Evolutionary conservation across 2,113 vertebrate species (phyloP).

Genomic region (Microcebus jonahi): DNA sequence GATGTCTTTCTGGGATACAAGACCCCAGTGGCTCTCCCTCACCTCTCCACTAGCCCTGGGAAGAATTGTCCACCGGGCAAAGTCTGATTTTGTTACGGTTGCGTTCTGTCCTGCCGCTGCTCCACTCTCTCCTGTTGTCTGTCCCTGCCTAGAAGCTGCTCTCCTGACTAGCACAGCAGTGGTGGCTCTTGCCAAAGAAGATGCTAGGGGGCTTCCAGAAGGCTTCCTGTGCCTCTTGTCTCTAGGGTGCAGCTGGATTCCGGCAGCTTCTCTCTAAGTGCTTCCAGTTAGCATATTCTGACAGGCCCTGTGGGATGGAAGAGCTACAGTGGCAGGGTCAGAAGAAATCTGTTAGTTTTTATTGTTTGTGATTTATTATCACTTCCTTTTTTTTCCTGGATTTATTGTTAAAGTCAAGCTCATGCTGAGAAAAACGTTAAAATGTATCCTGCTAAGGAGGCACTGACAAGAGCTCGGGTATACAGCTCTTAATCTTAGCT

Average conservation of each 20-base stretch:
- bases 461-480: not conserved
- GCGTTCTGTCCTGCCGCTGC: not conserved
- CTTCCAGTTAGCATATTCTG: not conserved
- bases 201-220: not conserved
- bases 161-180: not conserved
- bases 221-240: not conserved
- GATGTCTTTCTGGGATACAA: not conserved
- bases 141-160: not conserved
- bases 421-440: constrained; percentile 30
- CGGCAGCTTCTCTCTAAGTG: not conserved
- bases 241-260: not conserved
- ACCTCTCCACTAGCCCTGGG: not conserved
- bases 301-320: not conserved
- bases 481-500: not conserved
- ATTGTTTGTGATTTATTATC: constrained; percentile 54
- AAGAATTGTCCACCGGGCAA: not conserved
- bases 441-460: not conserved
- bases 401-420: constrained; percentile 62
- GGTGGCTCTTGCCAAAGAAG: not conserved
- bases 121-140: not conserved
- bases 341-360: constrained; percentile 42
- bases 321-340: not conserved
- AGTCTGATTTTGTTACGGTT: not conserved
- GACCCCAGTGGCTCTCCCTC: not conserved
- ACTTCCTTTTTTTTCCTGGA: not conserved